A percentile compares a stretch with the other conserved stretches of the same genome.
Evolutionary conservation across 1,140 invertebrate genomes (phyloP).

Genomic region (Drosophila cardini): DNA sequence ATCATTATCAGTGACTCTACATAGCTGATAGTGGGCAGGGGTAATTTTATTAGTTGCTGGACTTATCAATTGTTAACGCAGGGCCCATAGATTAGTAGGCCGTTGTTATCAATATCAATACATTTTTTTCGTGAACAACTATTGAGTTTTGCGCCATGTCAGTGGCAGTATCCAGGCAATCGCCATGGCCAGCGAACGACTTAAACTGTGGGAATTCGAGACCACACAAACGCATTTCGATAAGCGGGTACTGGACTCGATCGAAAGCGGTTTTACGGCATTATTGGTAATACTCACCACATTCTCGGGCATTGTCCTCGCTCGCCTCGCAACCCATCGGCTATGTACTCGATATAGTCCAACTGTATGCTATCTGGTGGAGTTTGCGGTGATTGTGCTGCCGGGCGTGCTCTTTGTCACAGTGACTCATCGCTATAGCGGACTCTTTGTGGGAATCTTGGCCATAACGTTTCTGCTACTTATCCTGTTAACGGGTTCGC

Average conservation of each 20-base stretch:
- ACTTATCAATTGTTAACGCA: slow-evolving; percentile 2
- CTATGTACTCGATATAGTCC: slow-evolving; percentile 5
- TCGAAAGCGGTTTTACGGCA: slow-evolving; percentile 42
- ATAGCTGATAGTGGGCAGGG: background rate
- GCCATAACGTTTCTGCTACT: slow-evolving; percentile 17
- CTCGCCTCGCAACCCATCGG: slow-evolving; percentile 43
- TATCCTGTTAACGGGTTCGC: slow-evolving; percentile 9
- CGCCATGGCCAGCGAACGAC: slow-evolving; percentile 21
- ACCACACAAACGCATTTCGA: slow-evolving; percentile 7
- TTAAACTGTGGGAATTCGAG: background rate
- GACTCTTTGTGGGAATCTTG: slow-evolving; percentile 38
- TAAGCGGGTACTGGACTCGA: slow-evolving; percentile 37
- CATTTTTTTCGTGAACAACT: slow-evolving; percentile 2
- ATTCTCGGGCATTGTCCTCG: slow-evolving; percentile 58
- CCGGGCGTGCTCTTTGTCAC: slow-evolving; percentile 69
- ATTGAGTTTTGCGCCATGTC: slow-evolving; percentile 3
- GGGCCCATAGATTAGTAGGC: slow-evolving; percentile 25
- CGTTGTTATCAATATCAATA: slow-evolving; percentile 33
- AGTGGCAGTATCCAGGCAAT: slow-evolving; percentile 22
- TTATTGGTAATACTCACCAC: slow-evolving; percentile 55
- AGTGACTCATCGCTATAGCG: slow-evolving; percentile 41
- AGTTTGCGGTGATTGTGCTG: slow-evolving; percentile 57
- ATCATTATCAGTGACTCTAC: no score
- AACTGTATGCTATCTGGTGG: slow-evolving; percentile 36
- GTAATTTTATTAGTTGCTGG: background rate